Conservation (phyloP, 35 echinoderm and acorn worm genomes). For the Eucidaris tribuloides region DNA sequence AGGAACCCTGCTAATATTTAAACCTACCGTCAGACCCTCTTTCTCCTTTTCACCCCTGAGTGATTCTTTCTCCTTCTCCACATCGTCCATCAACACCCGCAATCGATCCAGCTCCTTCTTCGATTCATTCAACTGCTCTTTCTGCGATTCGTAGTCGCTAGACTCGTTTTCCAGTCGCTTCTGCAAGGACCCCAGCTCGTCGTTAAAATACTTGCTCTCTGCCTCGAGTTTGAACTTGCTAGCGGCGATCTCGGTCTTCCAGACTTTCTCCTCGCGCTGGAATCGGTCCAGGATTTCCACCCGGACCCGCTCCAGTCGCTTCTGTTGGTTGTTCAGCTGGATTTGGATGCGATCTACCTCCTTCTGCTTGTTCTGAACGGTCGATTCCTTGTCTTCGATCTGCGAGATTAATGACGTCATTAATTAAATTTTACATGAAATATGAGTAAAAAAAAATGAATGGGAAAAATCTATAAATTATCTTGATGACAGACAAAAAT, state of each 20-base stretch:
- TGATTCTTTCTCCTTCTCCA: slow-evolving; percentile 17
- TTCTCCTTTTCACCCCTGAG: slow-evolving; percentile 38
- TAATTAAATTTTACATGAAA: background rate
- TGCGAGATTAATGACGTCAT: no score
- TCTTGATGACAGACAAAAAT: no score
- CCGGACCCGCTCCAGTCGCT: slow-evolving; percentile 50
- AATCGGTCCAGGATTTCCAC: slow-evolving; percentile 47
- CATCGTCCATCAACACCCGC: slow-evolving; percentile 30
- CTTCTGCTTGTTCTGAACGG: slow-evolving; percentile 23
- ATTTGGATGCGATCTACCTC: slow-evolving; percentile 45
- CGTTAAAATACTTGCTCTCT: slow-evolving; percentile 83
- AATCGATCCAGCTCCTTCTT: slow-evolving; percentile 47
- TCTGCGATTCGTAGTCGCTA: slow-evolving; percentile 56
- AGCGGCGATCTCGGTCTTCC: slow-evolving; percentile 73
- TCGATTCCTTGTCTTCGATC: slow-evolving; percentile 85
- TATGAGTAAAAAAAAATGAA: background rate
- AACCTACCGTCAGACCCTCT: slow-evolving; percentile 57
- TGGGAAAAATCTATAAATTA: background rate
- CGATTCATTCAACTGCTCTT: slow-evolving; percentile 35
- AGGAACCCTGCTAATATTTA: no score
- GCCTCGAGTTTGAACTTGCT: slow-evolving; percentile 82
- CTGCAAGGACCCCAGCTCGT: slow-evolving; percentile 68
- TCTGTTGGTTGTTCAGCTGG: slow-evolving; percentile 51
- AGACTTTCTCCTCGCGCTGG: slow-evolving; percentile 85
- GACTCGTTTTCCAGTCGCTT: slow-evolving; percentile 68